Evolutionary conservation across 2,888 invertebrate genomes (phyloP), one percentile per base, ranked within the genome.

Genomic region (Elegia similella): DNA sequence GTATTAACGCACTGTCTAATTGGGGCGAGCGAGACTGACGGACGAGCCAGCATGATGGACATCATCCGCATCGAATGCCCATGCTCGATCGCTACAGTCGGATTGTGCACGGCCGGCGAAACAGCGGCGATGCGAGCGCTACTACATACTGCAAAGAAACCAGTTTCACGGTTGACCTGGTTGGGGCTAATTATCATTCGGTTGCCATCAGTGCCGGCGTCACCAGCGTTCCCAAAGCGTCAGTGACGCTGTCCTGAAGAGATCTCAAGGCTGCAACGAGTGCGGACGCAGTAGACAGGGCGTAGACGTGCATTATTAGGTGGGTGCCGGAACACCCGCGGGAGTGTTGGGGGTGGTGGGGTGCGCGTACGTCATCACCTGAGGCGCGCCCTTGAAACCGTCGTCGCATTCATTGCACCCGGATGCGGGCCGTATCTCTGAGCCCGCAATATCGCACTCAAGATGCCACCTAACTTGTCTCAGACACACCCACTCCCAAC

Each of bases 241-340:
- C 67, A 72, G 70, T 67, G 65, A 75, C 76, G 76, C 78, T 76
- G 80, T 79, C 76, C 78, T 78, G 69, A 73, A 79, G 80, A 83
- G 80, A 75, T 83, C 85, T 86, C 84, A 88, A 89, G 87, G 86
- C 83, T 90, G 89, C 89, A 88, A 78, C 85, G 88, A 80, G 83
- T 86, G 88, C 88, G 86, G 88, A 83, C 85, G 80, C 80, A 84
- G 90, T 75, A 92, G 92, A 92, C 92, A 83, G 84, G 78, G 88
- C 84, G 89, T 86, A 92, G 92, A 92, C 92, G 88, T 92, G 92
- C 92, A 92, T 91, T 91, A 92, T 92, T 90, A 92, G 91, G 91
- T 88, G 90, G 90, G 90, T 88, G 88, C 86, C 85, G 88, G 84
- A 86, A 86, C 86, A 85, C 86, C 86, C 85, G 80, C 82, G 84